Base-by-base conservation (phyloP, 2,797 vertebrate genomes). In the Nannoperca obscura region DNA sequence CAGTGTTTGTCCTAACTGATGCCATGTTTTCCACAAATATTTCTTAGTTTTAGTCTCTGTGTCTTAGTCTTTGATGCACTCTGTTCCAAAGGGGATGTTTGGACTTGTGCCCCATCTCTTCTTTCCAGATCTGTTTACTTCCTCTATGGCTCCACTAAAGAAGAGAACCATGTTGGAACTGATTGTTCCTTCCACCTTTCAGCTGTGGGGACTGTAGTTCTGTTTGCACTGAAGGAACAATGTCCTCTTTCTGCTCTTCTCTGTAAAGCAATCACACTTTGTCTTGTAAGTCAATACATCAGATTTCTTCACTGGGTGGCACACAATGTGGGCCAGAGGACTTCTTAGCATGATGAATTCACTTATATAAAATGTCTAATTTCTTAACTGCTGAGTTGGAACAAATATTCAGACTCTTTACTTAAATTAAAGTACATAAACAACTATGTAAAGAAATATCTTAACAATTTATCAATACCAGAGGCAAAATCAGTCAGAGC, bases 191-290 rank as follows among this genome's bases (percentile, higher is more conserved):
- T 65, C 27, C 20, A 5, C 14, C 11, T 32, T 44, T 12, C 7
- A 34, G 9, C 38, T 44, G 27, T 68, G 0, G 47, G 10, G 27
- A 4, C 14, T 3, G 2, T 22, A 13, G 60, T 20, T 71, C 19
- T n/a, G 38, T 32, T 54, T 67, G 47, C 10, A 7, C 22, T 47
- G 40, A 2, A 20, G 34, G 13, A 27, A 61, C 40, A 38, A n/a
- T 14, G 9, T 20, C 15, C n/a, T 27, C 57, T 38, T 22, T 57
- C 20, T 64, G 3, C 55, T 54, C 46, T 8, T 22, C 8, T 76
- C 36, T 62, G 17, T 63, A 32, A 66, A 40, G 73, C 19, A 46
- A 60, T 24, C 47, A 61, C 47, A 60, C 9, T 32, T 42, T 52
- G 42, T 57, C 32, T 15, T 22, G 7, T 40, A 53, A 66, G 42